Conservation (phyloP, 1,140 invertebrate genomes). For the Lucilia cuprina region DNA sequence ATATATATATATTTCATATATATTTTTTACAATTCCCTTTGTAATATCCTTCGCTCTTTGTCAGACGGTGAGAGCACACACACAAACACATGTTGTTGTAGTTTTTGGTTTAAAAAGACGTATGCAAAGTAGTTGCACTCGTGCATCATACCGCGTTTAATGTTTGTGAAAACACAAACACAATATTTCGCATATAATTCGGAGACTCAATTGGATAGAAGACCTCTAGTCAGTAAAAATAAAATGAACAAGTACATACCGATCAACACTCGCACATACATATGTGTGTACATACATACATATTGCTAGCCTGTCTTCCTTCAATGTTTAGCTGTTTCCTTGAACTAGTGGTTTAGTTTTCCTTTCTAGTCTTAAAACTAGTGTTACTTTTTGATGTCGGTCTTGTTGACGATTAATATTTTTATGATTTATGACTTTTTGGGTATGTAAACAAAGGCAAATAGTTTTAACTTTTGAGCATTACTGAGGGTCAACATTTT, state of each 20-base stretch:
- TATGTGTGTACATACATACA: no score
- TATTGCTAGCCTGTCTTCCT: no score
- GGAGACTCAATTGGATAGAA: no score
- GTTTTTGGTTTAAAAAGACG: not conserved
- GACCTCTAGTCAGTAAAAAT: no score
- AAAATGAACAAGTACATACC: no score
- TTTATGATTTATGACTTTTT: slow-evolving; percentile 32
- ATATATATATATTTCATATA: no score
- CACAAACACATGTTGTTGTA: not conserved
- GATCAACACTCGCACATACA: no score
- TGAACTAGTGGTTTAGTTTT: not conserved
- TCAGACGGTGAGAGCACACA: not conserved
- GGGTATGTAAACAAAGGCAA: not conserved
- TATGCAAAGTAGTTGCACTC: not conserved
- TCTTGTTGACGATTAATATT: slow-evolving; percentile 18
- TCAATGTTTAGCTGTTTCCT: not conserved
- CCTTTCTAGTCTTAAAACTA: not conserved
- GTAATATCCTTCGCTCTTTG: no score
- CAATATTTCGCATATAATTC: not conserved
- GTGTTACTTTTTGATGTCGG: slow-evolving; percentile 17
- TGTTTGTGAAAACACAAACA: not conserved
- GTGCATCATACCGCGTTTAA: not conserved
- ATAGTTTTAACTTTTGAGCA: not conserved
- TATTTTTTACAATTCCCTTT: no score
- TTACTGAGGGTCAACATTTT: not conserved